Evolutionary conservation across 2,797 vertebrate genomes (phyloP), one percentile per base, ranked within the genome.

Genomic region (Pipistrellus nathusii): DNA sequence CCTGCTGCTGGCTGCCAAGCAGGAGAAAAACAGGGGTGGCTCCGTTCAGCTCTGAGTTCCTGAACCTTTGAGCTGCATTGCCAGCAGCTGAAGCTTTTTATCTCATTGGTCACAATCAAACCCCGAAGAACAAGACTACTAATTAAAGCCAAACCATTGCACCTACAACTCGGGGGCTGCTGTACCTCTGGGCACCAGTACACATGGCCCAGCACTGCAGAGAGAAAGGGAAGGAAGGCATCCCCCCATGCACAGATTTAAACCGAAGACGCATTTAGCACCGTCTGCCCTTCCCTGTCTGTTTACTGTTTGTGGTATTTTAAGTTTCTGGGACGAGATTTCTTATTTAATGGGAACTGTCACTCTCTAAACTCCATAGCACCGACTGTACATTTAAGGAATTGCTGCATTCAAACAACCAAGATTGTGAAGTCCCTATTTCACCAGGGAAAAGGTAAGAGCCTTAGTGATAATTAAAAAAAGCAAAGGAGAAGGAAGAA

Each of bases 281-380:
- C 13, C 48, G 48, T 76, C 64, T 83, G 62, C 14, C 57, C 38
- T 92, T 93, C 62, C 14, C 9, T 62, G 20, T 44, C 76, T 91
- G 23, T 75, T 89, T 87, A 81, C n/a, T 68, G 21, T 46, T 55
- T 20, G 51, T 8, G 15, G 23, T 62, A 46, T 57, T 94, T 86
- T 88, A 81, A 90, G 57, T n/a, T 93, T 90, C 64, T 51, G 87
- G 57, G 35, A 59, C 8, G 38, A 59, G 51, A 71, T 59, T 83
- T 93, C 51, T 85, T 84, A 89, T 59, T 93, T 53, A 88, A 62
- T 66, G 38, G 53, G 55, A 89, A 94, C 69, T 81, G 88, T 23
- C 23, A n/a, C 20, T 78, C 48, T 87, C 44, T 64, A 73, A 88
- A 27, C 35, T 62, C 41, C 9, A 5, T 71, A 64, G 38, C 55